phyloP scores from a whole-genome alignment of 2,797 vertebrate genomes.

The Neolamprologus multifasciatus region DNA sequence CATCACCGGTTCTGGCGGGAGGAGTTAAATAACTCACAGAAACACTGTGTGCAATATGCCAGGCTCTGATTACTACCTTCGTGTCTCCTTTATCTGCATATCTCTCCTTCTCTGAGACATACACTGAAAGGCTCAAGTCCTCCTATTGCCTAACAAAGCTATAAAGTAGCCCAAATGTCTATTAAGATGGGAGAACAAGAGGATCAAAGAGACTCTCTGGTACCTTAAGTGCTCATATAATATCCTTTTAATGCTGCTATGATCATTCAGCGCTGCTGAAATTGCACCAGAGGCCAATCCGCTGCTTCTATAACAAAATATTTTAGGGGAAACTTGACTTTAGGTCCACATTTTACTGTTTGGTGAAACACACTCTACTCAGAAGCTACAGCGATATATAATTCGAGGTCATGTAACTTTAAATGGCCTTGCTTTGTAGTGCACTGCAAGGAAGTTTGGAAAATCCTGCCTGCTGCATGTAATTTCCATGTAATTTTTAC shows the following conservation, averaged over 20 bases:
- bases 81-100: not conserved
- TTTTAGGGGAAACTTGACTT: not conserved
- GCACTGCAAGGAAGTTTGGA: not conserved
- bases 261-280: not conserved
- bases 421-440: not conserved
- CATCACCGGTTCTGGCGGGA: not conserved
- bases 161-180: not conserved
- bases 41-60: not conserved
- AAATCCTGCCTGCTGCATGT: not conserved
- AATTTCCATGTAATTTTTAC: not conserved
- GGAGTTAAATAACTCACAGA: not conserved
- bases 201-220: not conserved
- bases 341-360: not conserved
- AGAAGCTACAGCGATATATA: not conserved
- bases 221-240: not conserved
- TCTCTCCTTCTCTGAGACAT: not conserved
- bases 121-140: not conserved
- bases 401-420: not conserved
- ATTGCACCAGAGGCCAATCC: not conserved
- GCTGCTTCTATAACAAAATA: not conserved
- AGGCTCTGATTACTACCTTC: not conserved
- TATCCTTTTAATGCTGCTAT: not conserved
- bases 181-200: not conserved
- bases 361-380: not conserved
- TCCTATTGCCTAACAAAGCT: not conserved